Evolutionary conservation across 2,797 vertebrate species (phyloP).

Genomic region (Leucoraja ocellata): DNA sequence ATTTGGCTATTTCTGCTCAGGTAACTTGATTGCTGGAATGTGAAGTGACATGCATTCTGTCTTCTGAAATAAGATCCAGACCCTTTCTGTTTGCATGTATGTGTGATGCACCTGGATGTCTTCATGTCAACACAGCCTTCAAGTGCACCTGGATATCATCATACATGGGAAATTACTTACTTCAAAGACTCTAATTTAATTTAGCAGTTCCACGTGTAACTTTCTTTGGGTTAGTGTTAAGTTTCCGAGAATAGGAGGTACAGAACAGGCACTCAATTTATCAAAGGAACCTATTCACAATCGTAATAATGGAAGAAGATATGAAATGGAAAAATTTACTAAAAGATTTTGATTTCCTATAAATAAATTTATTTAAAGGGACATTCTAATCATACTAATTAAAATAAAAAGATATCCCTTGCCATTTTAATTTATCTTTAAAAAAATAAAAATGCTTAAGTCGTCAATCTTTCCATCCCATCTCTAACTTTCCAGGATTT

Average conservation of each 20-base stretch:
- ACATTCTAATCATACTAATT: neutral
- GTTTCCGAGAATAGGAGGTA: neutral
- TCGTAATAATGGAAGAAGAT: neutral
- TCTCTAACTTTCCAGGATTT: no score
- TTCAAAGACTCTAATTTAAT: conserved; percentile 36
- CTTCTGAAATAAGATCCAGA: conserved; percentile 23
- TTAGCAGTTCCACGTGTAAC: conserved; percentile 21
- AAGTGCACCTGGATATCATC: conserved; percentile 31
- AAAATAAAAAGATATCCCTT: neutral
- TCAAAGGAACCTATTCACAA: neutral
- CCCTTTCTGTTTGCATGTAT: neutral
- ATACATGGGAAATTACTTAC: conserved; percentile 25
- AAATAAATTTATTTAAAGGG: neutral
- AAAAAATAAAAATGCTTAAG: no score
- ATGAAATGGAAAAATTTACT: neutral
- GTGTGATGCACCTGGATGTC: conserved; percentile 13
- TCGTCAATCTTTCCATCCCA: neutral
- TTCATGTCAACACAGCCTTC: neutral
- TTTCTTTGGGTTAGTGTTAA: conserved; percentile 26
- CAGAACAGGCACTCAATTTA: neutral
- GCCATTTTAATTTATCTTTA: neutral
- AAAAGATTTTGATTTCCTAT: neutral
- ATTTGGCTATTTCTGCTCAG: neutral
- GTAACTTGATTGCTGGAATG: neutral
- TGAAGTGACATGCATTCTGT: neutral